Conservation (phyloP, 2,797 vertebrate species). For the Anomalospiza imberbis region DNA sequence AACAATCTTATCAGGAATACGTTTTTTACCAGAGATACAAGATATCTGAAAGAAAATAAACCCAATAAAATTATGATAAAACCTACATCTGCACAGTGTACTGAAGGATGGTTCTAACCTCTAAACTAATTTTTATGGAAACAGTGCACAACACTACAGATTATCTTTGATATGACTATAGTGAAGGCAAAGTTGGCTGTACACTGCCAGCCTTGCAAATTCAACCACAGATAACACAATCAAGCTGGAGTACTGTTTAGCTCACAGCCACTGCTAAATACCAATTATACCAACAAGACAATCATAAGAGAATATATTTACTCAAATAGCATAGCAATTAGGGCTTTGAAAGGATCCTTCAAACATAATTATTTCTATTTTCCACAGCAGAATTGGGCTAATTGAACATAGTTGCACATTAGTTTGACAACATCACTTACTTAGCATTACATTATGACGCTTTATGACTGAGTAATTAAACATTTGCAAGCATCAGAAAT, state of each 20-base stretch:
- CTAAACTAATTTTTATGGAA: not conserved
- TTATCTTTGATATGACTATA: not conserved
- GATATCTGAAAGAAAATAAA: slow-evolving; percentile 11
- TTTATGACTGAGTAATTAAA: not conserved
- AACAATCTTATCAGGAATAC: not conserved
- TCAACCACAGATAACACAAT: not conserved
- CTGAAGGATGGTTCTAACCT: not conserved
- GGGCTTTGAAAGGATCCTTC: not conserved
- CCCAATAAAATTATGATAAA: not conserved
- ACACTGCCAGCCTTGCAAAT: not conserved
- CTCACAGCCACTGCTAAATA: not conserved
- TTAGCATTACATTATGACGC: not conserved
- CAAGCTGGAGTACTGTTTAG: not conserved
- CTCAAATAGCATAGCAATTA: not conserved
- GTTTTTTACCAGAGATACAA: not conserved
- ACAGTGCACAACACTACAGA: not conserved
- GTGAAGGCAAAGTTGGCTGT: not conserved
- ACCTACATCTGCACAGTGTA: not conserved
- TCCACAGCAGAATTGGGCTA: not conserved
- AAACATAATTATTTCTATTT: not conserved
- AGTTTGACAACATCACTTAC: not conserved
- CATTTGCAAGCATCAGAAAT: not conserved
- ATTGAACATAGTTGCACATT: not conserved
- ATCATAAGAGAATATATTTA: not conserved
- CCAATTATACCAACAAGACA: not conserved